Base-by-base conservation (phyloP, 2,888 invertebrate genomes). In the Mycogona germanica region DNA sequence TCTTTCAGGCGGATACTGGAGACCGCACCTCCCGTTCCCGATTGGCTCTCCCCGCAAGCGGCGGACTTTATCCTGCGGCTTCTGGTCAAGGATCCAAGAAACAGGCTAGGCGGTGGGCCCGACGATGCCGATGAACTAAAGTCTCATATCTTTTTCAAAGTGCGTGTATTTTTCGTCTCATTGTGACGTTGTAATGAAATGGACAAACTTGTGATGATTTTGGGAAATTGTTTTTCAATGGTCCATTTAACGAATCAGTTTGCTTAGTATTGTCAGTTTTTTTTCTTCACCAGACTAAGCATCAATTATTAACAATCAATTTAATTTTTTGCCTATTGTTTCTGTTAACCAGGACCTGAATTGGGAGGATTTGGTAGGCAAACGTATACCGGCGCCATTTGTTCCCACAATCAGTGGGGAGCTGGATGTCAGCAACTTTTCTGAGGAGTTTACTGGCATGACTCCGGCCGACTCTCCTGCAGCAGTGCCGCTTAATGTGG, bases 361-460 rank as follows among this genome's bases (percentile, higher is more conserved):
- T 68, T 97, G 96, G 96, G 76, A 78, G 17, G 81, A 82, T 49
- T 74, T 96, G 47, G 79, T 84, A 1, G 73, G 75, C 1, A 86
- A 91, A 64, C 78, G 80, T 62, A 77, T 91, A 55, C 71, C 80
- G 14, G 89, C 96, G 0, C 95, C 95, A 1, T 92, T 95, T 73
- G 81, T 84, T 61, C 97, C 96, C n/a, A 77, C 78, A 55, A 82
- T 96, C 57, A 60, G 78, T 49, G 71, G 84, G 70, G 91, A 92
- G 69, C 76, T 89, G 58, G 96, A 97, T 72, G 89, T 91, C 14
- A 87, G 88, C 66, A 95, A 97, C 76, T 97, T 97, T 71, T 87
- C 93, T 42, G 88, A 88, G 60, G 96, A 97, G 73, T 97, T 97
- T 72, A 97, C 96, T 0, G 80, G 82, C 64, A 87, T 92, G 82